These are phyloP conservation scores for Dipus sagitta DNA, from an alignment of 2,797 vertebrate species.

Conservation along the genomic window DNA sequence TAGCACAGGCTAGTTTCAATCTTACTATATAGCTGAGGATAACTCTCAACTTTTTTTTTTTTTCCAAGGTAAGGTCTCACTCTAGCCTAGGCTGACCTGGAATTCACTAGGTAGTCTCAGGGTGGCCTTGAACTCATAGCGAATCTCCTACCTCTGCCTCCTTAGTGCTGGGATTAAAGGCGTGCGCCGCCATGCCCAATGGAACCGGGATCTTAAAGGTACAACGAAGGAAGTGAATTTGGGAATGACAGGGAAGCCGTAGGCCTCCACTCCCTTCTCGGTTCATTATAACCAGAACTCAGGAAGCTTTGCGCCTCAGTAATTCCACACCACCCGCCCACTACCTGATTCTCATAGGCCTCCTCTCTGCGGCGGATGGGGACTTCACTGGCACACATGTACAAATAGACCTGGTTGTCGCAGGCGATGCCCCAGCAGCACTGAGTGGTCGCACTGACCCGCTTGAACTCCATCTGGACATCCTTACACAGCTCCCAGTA, in stretches of 20 bases:
- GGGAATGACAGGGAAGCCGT: background rate
- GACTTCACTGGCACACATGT: conserved; percentile 93
- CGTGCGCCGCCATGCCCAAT: too few species aligned
- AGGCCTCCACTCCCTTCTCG: background rate
- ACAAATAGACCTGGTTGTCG: conserved; percentile 95
- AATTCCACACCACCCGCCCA: background rate
- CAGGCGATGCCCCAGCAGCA: conserved; percentile 98
- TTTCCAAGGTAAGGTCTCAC: too few species aligned
- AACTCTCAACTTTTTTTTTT: background rate
- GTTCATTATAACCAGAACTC: background rate
- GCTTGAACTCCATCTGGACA: conserved; percentile 94
- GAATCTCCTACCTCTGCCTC: background rate
- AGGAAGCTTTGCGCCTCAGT: rapidly evolving
- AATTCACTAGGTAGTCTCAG: too few species aligned
- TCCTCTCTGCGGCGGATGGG: conserved; percentile 96
- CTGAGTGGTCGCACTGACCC: conserved; percentile 92
- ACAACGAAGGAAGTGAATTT: rapidly evolving
- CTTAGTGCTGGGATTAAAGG: background rate
- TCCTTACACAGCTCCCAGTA: conserved; percentile 95
- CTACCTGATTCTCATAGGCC: conserved; percentile 98
- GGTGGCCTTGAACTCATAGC: too few species aligned
- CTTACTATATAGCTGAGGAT: background rate
- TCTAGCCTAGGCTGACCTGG: too few species aligned
- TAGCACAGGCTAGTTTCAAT: background rate
- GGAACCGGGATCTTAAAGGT: background rate